Base-by-base conservation (phyloP, 2,888 invertebrate species). In the Tipula confusa region DNA sequence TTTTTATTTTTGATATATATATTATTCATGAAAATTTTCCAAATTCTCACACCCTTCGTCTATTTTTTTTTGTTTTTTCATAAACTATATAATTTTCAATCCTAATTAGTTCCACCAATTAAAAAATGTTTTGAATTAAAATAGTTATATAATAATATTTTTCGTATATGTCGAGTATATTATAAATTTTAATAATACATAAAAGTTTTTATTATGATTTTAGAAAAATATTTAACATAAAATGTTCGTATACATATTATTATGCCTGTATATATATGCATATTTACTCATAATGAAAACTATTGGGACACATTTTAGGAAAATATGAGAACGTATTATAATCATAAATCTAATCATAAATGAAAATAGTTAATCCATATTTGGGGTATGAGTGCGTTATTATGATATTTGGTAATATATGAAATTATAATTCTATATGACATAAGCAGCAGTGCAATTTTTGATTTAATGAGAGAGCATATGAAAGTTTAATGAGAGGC, bases 71-170 rank as follows among this genome's bases (percentile, higher is more conserved):
- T 11, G 33, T 6, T 64, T 9, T 18, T 64, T 43, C 36, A 15
- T 64, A 64, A 64, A 64, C 64, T 64, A 64, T 64, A 64, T 64
- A 64, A 64, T 64, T 64, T 64, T 64, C 64, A 64, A 64, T 64
- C 64, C 64, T 24, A 64, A 64, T 64, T 64, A 64, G 64, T 64
- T 64, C 64, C 64, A 64, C 64, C 64, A 64, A 64, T 64, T 64
- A 64, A 64, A 64, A 64, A 64, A 24, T 9, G 0, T 64, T n/a
- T 64, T 24, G 64, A 24, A 64, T 64, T 24, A 24, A 64, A 64
- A 64, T 64, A 24, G 24, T 64, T 13, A 64, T 64, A 64, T 24
- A 43, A 15, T 43, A 43, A 15, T 43, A 2, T 3, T 24, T 64
- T 24, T 64, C 24, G n/a, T 64, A 24, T 24, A 64, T 38, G 38